Evolutionary conservation across 2,888 invertebrate genomes (phyloP).

Genomic region (Eilema caniola): DNA sequence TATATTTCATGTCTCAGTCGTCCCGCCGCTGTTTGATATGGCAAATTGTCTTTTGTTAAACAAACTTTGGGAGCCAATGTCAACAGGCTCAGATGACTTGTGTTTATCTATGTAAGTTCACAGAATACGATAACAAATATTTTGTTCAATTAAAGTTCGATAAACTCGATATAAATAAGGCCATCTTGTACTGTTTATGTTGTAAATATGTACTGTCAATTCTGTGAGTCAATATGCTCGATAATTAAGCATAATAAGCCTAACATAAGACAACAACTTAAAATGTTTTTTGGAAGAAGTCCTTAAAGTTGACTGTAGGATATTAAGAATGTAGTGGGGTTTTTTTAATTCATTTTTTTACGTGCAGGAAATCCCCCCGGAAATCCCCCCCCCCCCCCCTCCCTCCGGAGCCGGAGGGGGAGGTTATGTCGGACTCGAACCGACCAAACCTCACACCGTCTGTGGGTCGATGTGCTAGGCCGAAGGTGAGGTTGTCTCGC

Average conservation of each 20-base stretch:
- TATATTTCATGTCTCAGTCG: conserved; percentile 13
- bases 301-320: not conserved
- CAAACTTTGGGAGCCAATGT: conserved; percentile 31
- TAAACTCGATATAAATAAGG: not conserved
- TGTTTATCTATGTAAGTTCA: not conserved
- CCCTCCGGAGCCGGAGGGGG: too few relatives aligned
- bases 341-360: too few relatives aligned
- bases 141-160: conserved; percentile 7
- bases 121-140: conserved; percentile 7
- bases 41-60: conserved; percentile 37
- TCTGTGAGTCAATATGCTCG: not conserved
- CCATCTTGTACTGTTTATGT: not conserved
- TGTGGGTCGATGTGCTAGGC: too few relatives aligned
- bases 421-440: too few relatives aligned
- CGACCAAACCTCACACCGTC: too few relatives aligned
- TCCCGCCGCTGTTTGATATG: conserved; percentile 16
- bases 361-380: too few relatives aligned
- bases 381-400: too few relatives aligned
- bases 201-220: not conserved
- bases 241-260: too few relatives aligned
- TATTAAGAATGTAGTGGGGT: too few relatives aligned
- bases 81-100: conserved; percentile 28
- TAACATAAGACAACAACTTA: not conserved
- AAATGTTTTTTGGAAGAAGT: not conserved
- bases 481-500: too few relatives aligned